phyloP scores from a whole-genome alignment of 1,140 invertebrate species.

The Ladona fulva region DNA sequence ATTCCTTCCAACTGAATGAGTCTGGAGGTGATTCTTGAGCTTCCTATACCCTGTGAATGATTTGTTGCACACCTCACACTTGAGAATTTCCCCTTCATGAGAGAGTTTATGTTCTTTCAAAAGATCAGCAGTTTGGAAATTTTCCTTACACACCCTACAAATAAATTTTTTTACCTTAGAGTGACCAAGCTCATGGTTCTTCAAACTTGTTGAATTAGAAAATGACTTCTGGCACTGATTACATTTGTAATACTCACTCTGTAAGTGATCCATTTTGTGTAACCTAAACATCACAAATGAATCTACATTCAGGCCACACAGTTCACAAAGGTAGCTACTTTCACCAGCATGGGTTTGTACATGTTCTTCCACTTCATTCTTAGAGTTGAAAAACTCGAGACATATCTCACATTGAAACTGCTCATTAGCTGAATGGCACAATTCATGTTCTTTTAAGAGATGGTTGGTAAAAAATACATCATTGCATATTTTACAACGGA shows the following conservation, averaged over 20 bases:
- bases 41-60: background rate
- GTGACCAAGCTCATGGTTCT: background rate
- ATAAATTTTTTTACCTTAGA: background rate
- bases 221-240: background rate
- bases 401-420: background rate
- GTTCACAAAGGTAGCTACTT: background rate
- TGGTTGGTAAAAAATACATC: background rate
- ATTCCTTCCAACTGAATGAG: background rate
- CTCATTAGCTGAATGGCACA: background rate
- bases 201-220: background rate
- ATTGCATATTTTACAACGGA: background rate
- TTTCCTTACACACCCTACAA: background rate
- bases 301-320: background rate
- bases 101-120: background rate
- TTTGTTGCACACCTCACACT: background rate
- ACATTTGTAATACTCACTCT: background rate
- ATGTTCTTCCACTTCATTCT: background rate
- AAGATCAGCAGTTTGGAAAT: background rate
- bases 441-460: background rate
- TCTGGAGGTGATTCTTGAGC: background rate
- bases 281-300: background rate
- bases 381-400: background rate
- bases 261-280: background rate
- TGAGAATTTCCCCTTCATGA: background rate
- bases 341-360: background rate